Evolutionary conservation across 64 coral and sea anemone genomes (phyloP).

Genomic region (Exaiptasia diaphana): DNA sequence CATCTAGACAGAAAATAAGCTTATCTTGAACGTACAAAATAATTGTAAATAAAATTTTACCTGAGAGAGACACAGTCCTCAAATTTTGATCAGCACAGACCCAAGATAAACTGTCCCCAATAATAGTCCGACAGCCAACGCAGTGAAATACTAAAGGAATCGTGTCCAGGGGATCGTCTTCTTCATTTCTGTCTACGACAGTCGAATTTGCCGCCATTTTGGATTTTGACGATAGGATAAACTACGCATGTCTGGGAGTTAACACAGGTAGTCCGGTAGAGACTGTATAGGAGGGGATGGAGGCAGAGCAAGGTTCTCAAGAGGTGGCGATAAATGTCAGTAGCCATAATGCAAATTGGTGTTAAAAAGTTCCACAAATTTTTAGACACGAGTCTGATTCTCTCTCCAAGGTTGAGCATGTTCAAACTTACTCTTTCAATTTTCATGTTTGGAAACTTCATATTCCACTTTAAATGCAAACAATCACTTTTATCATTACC

Average conservation of each 20-base stretch:
- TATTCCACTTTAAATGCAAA: too few relatives aligned
- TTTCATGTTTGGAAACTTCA: too few relatives aligned
- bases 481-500: too few relatives aligned
- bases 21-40: not conserved
- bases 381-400: too few relatives aligned
- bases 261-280: not conserved
- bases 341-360: too few relatives aligned
- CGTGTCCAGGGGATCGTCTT: not conserved
- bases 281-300: too few relatives aligned
- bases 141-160: constrained; percentile 13
- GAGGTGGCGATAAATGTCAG: too few relatives aligned
- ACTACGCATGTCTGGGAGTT: not conserved
- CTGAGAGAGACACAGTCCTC: not conserved
- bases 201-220: constrained; percentile 17
- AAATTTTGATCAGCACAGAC: constrained; percentile 16
- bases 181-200: not conserved
- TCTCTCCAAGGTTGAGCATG: too few relatives aligned
- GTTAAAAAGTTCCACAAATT: too few relatives aligned
- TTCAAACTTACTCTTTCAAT: too few relatives aligned
- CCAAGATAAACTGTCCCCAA: constrained; percentile 14
- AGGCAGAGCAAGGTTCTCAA: too few relatives aligned
- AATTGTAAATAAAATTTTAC: not conserved
- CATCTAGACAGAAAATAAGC: not conserved
- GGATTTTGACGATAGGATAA: not conserved
- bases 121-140: not conserved